These are phyloP conservation scores for Trypoxylus dichotomus DNA, from an alignment of 1,140 invertebrate genomes.

Conservation along the genomic window DNA sequence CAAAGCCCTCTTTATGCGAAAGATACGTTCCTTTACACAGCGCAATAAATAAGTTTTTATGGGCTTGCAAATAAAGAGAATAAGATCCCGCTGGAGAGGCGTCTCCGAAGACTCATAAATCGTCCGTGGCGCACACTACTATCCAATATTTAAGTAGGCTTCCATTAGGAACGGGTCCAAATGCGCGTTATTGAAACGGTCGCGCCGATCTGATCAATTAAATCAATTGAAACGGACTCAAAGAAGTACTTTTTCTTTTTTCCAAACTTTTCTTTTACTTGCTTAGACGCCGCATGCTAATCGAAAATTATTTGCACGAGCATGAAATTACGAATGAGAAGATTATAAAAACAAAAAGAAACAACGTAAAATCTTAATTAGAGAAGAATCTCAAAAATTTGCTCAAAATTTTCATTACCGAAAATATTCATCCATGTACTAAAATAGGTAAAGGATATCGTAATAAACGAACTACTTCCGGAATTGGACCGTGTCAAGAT, in stretches of 20 bases:
- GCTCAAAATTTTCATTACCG: no score
- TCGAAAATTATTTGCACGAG: not conserved
- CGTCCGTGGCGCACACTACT: not conserved
- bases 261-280: not conserved
- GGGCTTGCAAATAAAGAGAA: slow-evolving; percentile 21
- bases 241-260: not conserved
- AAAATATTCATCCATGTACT: no score
- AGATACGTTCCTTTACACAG: slow-evolving; percentile 2
- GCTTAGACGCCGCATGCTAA: not conserved
- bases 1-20: slow-evolving; percentile 2
- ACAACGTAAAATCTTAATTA: not conserved
- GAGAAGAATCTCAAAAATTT: not conserved
- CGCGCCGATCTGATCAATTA: slow-evolving; percentile 4
- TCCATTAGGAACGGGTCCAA: not conserved
- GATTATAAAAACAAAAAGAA: not conserved
- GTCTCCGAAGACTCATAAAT: slow-evolving; percentile 18
- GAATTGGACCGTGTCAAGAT: no score
- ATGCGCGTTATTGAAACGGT: slow-evolving; percentile 3
- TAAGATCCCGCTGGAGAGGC: slow-evolving; percentile 17
- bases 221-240: not conserved
- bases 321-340: not conserved
- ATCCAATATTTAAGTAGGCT: not conserved
- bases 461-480: no score
- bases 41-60: slow-evolving; percentile 25
- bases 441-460: no score